A percentile compares a stretch with the other conserved stretches of the same genome.
Evolutionary conservation across 2,888 invertebrate genomes (phyloP).

Genomic region (Sarcophaga variegata): DNA sequence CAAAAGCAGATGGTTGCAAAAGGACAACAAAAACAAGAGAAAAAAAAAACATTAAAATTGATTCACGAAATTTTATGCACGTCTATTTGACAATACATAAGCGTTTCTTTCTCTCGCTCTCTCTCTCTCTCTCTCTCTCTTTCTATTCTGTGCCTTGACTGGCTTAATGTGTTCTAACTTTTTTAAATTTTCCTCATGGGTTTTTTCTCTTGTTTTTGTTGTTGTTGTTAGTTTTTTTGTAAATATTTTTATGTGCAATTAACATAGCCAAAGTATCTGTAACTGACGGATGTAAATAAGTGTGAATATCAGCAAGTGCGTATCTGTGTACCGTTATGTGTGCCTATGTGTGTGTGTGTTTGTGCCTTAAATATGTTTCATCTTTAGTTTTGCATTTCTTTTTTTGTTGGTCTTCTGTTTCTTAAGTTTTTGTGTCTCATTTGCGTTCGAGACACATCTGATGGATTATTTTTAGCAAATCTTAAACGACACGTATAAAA

Average conservation of each 20-base stretch:
- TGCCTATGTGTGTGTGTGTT: neutral
- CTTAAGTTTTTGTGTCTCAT: slow-evolving; percentile 28
- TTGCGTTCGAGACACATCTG: slow-evolving; percentile 39
- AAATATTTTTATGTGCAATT: neutral
- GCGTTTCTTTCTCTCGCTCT: neutral
- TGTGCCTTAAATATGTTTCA: slow-evolving; percentile 25
- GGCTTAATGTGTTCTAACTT: neutral
- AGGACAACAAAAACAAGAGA: slow-evolving; percentile 9
- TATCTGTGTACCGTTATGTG: no score
- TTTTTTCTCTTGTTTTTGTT: neutral
- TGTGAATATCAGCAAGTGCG: no score
- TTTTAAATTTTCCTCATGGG: neutral
- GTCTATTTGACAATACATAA: no score
- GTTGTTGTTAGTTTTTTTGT: neutral
- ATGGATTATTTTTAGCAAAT: slow-evolving; percentile 66
- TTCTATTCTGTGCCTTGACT: neutral
- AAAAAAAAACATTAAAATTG: slow-evolving; percentile 15
- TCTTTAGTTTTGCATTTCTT: slow-evolving; percentile 24
- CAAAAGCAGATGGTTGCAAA: neutral
- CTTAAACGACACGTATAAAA: slow-evolving; percentile 54
- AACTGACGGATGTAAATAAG: slow-evolving; percentile 38
- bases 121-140: neutral
- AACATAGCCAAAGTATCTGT: slow-evolving; percentile 37
- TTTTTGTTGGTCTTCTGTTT: slow-evolving; percentile 23
- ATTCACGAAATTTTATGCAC: neutral